Conservation (phyloP, 2,113 vertebrate genomes). For the Anser cygnoides region DNA sequence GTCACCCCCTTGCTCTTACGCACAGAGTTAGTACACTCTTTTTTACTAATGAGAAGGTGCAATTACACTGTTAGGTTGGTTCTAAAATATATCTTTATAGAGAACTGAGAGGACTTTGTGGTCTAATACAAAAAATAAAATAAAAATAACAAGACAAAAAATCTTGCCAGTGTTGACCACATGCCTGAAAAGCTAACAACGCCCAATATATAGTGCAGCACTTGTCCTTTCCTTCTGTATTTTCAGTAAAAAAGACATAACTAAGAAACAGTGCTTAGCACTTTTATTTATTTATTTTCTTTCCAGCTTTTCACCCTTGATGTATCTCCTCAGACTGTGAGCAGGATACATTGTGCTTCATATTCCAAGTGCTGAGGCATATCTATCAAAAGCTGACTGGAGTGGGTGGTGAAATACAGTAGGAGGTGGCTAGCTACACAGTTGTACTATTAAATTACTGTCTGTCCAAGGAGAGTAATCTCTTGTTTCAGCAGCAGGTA, state of each 20-base stretch:
- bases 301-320: conserved; percentile 30
- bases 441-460: conserved; percentile 75
- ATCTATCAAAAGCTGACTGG: conserved; percentile 58
- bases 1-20: neutral
- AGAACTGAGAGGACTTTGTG: neutral
- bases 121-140: neutral
- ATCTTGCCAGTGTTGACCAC: neutral
- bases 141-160: neutral
- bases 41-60: neutral
- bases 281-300: conserved; percentile 35
- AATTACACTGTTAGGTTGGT: neutral
- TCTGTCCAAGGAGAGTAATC: conserved; percentile 73
- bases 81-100: neutral
- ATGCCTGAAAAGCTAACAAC: neutral
- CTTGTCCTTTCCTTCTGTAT: neutral
- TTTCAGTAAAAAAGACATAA: conserved; percentile 6
- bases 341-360: conserved; percentile 29
- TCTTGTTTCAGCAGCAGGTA: conserved; percentile 78
- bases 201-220: neutral
- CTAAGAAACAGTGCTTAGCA: neutral
- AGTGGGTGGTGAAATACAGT: conserved; percentile 62
- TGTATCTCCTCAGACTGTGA: conserved; percentile 44
- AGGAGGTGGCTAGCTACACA: conserved; percentile 66
- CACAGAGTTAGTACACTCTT: neutral
- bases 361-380: conserved; percentile 33